Evolutionary conservation across 1,140 invertebrate species (phyloP), one percentile per base, ranked within the genome.

Genomic region (Dinoponera quadriceps): DNA sequence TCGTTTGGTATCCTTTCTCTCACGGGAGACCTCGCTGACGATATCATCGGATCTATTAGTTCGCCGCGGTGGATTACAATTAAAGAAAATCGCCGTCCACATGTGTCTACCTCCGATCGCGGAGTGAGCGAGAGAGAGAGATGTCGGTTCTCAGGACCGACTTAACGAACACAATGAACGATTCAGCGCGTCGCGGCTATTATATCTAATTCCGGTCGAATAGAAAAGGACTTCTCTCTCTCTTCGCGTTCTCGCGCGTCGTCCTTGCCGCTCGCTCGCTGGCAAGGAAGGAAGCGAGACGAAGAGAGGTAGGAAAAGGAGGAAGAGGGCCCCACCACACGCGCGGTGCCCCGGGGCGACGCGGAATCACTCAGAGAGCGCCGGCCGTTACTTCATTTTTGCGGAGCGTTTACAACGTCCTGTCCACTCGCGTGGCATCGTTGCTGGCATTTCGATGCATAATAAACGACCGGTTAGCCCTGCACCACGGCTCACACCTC

Each of bases 391-490:
- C 90, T 93, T 93, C 92, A 93, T 93, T 94, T 94, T 93, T 93
- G 90, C 91, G 74, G 87, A 89, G 81, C 91, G 91, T 93, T 93
- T 92, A 92, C 92, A 93, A 92, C 92, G 92, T 93, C 90, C 90
- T 92, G 92, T 93, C 92, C 92, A 93, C 92, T 93, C 93, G 93
- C 91, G 91, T 92, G 92, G 93, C 92, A 92, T 93, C 92, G 90
- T 92, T 92, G 87, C 91, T 93, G 93, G 93, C 93, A 94, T 94
- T 94, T 94, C 93, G 93, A 93, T 94, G 93, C 93, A 94, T 94
- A 94, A 93, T 94, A 94, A 94, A 94, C 92, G 93, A 93, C 92
- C 92, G 90, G 91, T 93, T 92, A 93, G 91, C 91, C 92, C 85
- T 85, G 92, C 91, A 48, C 82, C 90, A 82, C 82, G 75, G 90